These are phyloP conservation scores for Tenthredo amoena DNA, from an alignment of 2,888 invertebrate species.

Conservation along the genomic window DNA sequence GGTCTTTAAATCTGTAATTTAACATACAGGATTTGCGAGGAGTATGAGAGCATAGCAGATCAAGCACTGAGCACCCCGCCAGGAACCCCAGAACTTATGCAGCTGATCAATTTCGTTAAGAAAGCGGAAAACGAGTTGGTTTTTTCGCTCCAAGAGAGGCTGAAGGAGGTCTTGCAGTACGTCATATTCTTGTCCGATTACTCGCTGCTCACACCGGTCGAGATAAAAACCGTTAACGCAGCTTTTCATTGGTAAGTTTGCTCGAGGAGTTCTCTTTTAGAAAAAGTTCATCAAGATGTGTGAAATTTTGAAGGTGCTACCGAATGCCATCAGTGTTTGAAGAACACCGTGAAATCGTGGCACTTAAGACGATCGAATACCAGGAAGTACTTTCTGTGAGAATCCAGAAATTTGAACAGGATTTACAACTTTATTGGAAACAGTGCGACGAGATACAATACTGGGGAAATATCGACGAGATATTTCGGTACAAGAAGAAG, in stretches of 20 bases:
- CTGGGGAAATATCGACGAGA: constrained; percentile 91
- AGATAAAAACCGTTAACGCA: constrained; percentile 93
- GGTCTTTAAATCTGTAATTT: neutral
- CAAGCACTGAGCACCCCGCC: constrained; percentile 89
- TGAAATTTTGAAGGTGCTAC: constrained; percentile 79
- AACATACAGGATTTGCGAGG: constrained; percentile 86
- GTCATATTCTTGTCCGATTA: constrained; percentile 93
- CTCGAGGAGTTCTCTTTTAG: neutral
- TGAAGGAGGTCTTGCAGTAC: constrained; percentile 85
- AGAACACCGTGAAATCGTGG: constrained; percentile 89
- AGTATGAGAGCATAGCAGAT: constrained; percentile 90
- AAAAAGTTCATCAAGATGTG: neutral
- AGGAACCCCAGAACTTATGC: constrained; percentile 93
- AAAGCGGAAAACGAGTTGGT: constrained; percentile 86
- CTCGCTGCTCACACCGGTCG: constrained; percentile 88
- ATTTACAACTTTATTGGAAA: constrained; percentile 88
- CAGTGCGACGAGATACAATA: constrained; percentile 92
- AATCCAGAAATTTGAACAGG: constrained; percentile 90
- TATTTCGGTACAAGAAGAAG: constrained; percentile 90
- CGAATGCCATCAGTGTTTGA: constrained; percentile 90
- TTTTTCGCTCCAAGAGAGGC: constrained; percentile 87
- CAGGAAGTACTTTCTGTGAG: constrained; percentile 89
- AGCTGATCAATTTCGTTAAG: constrained; percentile 87
- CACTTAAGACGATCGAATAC: constrained; percentile 91
- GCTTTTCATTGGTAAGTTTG: constrained; percentile 88